Evolutionary conservation across 2,797 vertebrate species (phyloP), one percentile per base, ranked within the genome.

Genomic region (Sylvilagus floridanus): DNA sequence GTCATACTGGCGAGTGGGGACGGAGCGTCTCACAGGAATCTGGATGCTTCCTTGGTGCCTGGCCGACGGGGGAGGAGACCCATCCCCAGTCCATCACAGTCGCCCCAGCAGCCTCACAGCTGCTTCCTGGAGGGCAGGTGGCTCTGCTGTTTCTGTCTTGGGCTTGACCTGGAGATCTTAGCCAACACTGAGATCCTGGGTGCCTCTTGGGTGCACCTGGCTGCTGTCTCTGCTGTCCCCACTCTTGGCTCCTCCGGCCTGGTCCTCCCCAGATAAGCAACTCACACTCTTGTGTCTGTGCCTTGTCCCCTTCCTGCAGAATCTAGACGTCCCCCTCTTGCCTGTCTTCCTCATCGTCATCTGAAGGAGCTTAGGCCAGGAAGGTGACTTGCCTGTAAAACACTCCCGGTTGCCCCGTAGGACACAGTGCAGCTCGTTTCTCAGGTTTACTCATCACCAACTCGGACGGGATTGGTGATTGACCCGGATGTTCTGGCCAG

Each of bases 1-100:
- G 91, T 42, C 66, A 72, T 86, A 21, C 37, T 47, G 83, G 82
- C 13, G 84, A 85, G n/a, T 78, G 35, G 78, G 91, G 82, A 76
- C 42, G 52, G 78, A 88, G 21, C 7, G n/a, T 42, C 81, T 76
- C 76, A 21, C 35, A 50, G 65, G 42, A 52, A 63, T 52, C 47
- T 62, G 24, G 85, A 69, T 47, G 30, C 32, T 82, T 71, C 62
- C 21, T 83, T 28, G 28, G 37, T 28, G 1, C 22, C 73, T 22
- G 62, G 60, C 69, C 42, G 47, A 14, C 11, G 22, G 42, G 68
- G 65, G 69, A 75, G 76, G 37, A 94, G 68, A 65, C 12, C 42
- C 50, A 7, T 30, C 65, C 82, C 24, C 26, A 35, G n/a, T 86
- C 30, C 14, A 47, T 66, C 42, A n/a, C 60, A 16, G 37, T 60